These are phyloP conservation scores for Pangasius larnaudii DNA, from an alignment of 2,797 vertebrate species.

Conservation along the genomic window DNA sequence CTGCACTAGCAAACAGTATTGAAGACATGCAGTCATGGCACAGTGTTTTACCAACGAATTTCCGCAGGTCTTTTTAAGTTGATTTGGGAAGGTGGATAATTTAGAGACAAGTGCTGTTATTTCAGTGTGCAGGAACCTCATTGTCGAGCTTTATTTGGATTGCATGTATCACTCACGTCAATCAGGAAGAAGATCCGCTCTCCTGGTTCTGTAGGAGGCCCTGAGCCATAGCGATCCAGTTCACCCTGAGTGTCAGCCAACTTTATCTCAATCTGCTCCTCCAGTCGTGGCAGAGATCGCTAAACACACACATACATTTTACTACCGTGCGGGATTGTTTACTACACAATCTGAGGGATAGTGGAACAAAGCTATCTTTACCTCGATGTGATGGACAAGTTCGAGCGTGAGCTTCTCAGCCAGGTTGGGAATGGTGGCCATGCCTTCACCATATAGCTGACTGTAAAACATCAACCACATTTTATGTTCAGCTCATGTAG, in stretches of 20 bases:
- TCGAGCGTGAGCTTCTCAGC: conserved; percentile 85
- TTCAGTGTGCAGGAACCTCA: not conserved
- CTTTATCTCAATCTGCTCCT: conserved; percentile 78
- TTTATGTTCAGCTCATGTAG: not conserved
- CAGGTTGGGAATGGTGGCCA: conserved; percentile 81
- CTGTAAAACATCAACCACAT: conserved; percentile 62
- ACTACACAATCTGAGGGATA: not conserved
- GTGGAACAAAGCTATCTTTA: conserved; percentile 58
- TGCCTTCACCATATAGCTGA: conserved; percentile 71
- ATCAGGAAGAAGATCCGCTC: conserved; percentile 69
- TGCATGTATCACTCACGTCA: conserved; percentile 63
- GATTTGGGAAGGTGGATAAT: not conserved
- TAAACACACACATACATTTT: conserved; percentile 32
- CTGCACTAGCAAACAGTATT: not conserved
- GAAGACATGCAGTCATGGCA: not conserved
- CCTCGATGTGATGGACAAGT: conserved; percentile 85
- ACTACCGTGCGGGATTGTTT: not conserved
- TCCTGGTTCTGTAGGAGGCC: conserved; percentile 65
- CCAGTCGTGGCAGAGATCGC: conserved; percentile 72
- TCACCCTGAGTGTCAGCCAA: conserved; percentile 72
- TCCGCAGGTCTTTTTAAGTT: not conserved
- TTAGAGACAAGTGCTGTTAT: not conserved
- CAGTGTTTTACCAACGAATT: not conserved
- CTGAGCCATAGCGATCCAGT: conserved; percentile 72
- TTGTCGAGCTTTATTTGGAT: not conserved